Base-by-base conservation (phyloP, 2,888 invertebrate genomes). In the Cerceris rybyensis region DNA sequence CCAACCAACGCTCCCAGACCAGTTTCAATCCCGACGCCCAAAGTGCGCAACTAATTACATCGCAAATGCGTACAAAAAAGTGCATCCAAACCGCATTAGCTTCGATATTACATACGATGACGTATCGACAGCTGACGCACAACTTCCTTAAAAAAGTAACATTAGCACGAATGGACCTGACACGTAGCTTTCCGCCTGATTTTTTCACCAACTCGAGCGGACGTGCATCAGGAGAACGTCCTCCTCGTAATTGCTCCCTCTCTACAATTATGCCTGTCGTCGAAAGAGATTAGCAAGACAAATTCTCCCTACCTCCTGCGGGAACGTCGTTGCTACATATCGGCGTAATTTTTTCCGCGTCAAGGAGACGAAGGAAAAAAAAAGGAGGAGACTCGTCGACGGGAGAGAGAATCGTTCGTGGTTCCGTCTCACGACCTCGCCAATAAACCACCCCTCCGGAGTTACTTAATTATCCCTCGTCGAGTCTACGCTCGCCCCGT, bases 401-500 rank as follows among this genome's bases (percentile, higher is more conserved):
- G 61, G 14, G 55, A 63, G 70, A 66, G 64, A 64, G 69, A 70
- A 66, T 17, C 73, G 70, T 66, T 60, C 79, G 81, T 67, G 78
- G 78, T 70, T 67, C 60, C 64, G 72, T 78, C 67, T 75, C 70
- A 64, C 63, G 58, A 42, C 61, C 66, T 70, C 43, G 70, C 60
- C 76, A 79, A 76, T 71, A 68, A 67, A 70, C 72, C 85, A 86
- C 88, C 88, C 28, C 89, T 86, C 81, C 84, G 84, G 85, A 83
- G 82, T 85, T 88, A 88, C 90, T 90, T 90, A 91, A 90, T 91
- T 91, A 90, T 90, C 90, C 89, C 85, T 84, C 64, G 84, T 78
- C 82, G 68, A 74, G 57, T 55, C 81, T 76, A 80, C 80, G 80
- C 77, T 85, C 85, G 75, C 82, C 73, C 85, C 77, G 79, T 79